Conservation (phyloP, 2,797 vertebrate species). For the Poecilia gillii region DNA sequence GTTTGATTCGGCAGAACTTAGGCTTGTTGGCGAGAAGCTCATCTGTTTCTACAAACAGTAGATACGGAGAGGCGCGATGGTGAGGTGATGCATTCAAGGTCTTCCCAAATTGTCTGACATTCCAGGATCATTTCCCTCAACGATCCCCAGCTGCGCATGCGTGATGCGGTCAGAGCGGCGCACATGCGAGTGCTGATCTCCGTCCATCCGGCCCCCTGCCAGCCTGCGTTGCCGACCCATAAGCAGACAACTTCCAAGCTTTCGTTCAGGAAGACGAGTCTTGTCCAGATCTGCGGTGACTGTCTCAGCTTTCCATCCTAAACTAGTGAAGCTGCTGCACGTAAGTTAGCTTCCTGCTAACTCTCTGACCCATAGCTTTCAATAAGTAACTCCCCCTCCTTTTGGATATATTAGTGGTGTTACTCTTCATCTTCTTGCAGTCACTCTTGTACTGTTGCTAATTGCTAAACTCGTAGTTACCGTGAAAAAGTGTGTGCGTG, state of each 20-base stretch:
- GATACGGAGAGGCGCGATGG: not conserved
- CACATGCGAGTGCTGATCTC: constrained; percentile 41
- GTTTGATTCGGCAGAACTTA: not conserved
- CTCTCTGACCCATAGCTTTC: constrained; percentile 8
- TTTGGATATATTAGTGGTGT: not conserved
- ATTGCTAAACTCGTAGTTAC: not conserved
- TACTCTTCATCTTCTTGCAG: not conserved
- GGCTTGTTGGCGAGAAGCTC: not conserved
- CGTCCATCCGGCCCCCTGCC: constrained; percentile 6
- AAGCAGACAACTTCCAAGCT: not conserved
- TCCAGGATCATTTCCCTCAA: accelerated
- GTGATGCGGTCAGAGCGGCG: not conserved
- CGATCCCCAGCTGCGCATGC: constrained; percentile 56
- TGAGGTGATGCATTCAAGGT: constrained; percentile 7
- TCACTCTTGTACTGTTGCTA: not conserved
- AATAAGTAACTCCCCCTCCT: not conserved
- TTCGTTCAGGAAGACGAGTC: not conserved
- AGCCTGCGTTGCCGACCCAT: not conserved
- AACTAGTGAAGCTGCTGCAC: constrained; percentile 1
- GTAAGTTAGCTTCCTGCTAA: constrained; percentile 59
- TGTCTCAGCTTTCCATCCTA: not conserved
- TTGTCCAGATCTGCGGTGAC: not conserved
- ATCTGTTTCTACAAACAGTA: no score
- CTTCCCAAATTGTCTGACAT: constrained; percentile 4
- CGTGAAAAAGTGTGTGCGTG: not conserved